Conservation (phyloP, 35 echinoderm and acorn worm species). For the Holothuria glaberrima region DNA sequence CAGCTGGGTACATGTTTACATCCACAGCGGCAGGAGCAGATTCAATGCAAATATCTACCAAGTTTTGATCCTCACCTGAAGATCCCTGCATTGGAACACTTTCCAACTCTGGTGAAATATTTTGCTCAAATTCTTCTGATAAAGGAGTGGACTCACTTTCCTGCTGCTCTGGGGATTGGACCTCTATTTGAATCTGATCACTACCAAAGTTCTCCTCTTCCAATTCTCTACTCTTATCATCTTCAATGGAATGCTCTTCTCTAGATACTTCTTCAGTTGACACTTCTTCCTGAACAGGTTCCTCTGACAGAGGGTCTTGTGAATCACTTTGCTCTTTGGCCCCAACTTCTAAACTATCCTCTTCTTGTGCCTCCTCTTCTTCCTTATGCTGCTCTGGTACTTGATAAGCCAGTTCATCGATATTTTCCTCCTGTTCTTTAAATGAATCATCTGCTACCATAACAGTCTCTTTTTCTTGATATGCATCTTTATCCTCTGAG, state of each 20-base stretch:
- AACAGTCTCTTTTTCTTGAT: slow-evolving; percentile 55
- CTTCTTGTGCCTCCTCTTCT: slow-evolving; percentile 16
- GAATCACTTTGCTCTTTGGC: slow-evolving; percentile 49
- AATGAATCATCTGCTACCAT: neutral
- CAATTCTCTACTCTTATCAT: slow-evolving; percentile 8
- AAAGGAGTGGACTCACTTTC: neutral
- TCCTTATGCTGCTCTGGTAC: neutral
- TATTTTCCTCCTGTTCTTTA: no score
- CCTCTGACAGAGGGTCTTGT: slow-evolving; percentile 21
- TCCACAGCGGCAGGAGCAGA: slow-evolving; percentile 46
- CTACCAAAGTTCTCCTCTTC: slow-evolving; percentile 19
- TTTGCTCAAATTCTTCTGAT: slow-evolving; percentile 24
- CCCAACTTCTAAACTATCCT: slow-evolving; percentile 33
- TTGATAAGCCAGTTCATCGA: neutral
- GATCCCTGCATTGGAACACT: neutral
- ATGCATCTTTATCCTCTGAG: slow-evolving; percentile 59
- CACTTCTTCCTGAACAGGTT: neutral
- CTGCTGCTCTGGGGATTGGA: slow-evolving; percentile 3
- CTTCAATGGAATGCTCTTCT: slow-evolving; percentile 51
- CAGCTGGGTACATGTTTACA: slow-evolving; percentile 30
- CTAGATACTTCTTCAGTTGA: slow-evolving; percentile 8
- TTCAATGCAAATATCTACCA: slow-evolving; percentile 40
- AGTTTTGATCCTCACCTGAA: slow-evolving; percentile 38
- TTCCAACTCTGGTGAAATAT: slow-evolving; percentile 4
- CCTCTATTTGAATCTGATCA: slow-evolving; percentile 46